Conservation (phyloP, 2,888 invertebrate species). For the Hoplodrina ambigua region DNA sequence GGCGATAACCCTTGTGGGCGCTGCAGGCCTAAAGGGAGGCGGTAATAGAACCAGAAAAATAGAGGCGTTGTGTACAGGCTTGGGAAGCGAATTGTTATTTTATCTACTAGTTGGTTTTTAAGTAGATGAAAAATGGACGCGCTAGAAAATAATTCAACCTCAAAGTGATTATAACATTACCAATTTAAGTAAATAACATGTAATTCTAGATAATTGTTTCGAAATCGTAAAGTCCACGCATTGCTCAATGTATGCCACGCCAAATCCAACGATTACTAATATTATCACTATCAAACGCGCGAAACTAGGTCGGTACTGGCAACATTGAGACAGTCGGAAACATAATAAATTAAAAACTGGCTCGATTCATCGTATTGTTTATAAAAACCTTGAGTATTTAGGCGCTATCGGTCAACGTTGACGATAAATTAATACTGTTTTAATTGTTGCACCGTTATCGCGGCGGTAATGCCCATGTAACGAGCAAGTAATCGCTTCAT, state of each 20-base stretch:
- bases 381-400: constrained; percentile 53
- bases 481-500: constrained; percentile 79
- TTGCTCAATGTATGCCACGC: constrained; percentile 20
- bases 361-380: constrained; percentile 38
- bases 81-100: no score
- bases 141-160: no score
- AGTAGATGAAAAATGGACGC: no score
- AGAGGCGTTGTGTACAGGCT: no score
- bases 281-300: constrained; percentile 28
- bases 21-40: no score
- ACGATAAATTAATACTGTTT: constrained; percentile 78
- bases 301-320: constrained; percentile 42
- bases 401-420: constrained; percentile 68
- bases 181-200: not conserved
- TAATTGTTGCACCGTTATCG: constrained; percentile 72
- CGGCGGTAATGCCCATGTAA: constrained; percentile 75
- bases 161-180: not conserved
- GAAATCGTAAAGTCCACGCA: constrained; percentile 1
- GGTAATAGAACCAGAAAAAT: no score
- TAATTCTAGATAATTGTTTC: constrained; percentile 1
- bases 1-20: no score
- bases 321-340: constrained; percentile 12
- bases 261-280: constrained; percentile 36
- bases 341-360: constrained; percentile 26
- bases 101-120: no score